These are phyloP conservation scores for Serranus cabrilla DNA, from an alignment of 2,797 vertebrate genomes.

Conservation along the genomic window DNA sequence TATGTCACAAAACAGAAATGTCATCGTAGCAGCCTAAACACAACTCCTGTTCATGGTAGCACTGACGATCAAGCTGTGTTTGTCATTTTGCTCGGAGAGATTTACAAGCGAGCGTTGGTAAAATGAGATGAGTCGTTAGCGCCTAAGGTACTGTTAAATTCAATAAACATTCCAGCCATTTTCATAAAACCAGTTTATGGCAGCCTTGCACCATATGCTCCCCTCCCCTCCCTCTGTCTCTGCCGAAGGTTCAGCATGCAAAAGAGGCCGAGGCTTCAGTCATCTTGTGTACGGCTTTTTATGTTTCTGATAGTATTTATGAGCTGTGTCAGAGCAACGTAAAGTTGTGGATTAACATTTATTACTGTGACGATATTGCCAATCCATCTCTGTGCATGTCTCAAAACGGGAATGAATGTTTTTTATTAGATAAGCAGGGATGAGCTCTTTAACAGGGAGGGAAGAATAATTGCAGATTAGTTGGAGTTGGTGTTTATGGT, in stretches of 20 bases:
- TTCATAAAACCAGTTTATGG: conserved; percentile 87
- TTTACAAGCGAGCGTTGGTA: conserved; percentile 57
- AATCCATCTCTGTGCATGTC: conserved; percentile 58
- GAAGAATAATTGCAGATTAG: conserved; percentile 56
- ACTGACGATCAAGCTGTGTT: conserved; percentile 22
- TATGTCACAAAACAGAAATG: conserved; percentile 2
- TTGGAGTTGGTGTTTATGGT: conserved; percentile 34
- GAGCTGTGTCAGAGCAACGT: conserved; percentile 78
- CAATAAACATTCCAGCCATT: conserved; percentile 88
- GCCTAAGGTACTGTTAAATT: conserved; percentile 85
- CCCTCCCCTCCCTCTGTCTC: conserved; percentile 32
- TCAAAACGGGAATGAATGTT: conserved; percentile 50
- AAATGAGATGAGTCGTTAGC: conserved; percentile 59
- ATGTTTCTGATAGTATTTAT: conserved; percentile 81
- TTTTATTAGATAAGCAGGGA: conserved; percentile 63
- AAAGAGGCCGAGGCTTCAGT: conserved; percentile 79
- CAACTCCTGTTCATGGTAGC: not conserved
- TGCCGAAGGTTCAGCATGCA: conserved; percentile 58
- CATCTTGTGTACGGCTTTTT: conserved; percentile 79
- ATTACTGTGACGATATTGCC: conserved; percentile 65
- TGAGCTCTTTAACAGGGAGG: conserved; percentile 43
- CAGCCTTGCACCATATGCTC: conserved; percentile 78
- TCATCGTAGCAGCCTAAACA: not conserved
- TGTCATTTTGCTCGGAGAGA: conserved; percentile 48
- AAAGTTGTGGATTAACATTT: conserved; percentile 82